Evolutionary conservation across 2,113 vertebrate species (phyloP).

Genomic region (Acrocephalus arundinaceus): DNA sequence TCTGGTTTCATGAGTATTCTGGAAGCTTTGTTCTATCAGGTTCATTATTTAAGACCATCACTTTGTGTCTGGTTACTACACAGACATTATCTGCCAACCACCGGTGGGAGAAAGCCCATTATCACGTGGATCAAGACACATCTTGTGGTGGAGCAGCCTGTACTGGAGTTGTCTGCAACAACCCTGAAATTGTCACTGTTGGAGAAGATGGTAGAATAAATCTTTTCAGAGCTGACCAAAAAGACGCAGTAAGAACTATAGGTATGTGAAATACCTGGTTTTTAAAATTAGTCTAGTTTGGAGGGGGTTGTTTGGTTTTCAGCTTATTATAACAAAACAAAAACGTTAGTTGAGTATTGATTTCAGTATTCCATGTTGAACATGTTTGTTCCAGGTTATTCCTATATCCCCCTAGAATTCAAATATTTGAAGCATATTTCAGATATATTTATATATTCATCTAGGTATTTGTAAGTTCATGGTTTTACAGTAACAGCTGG

Average conservation of each 20-base stretch:
- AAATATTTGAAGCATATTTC: background rate
- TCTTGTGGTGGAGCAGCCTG: constrained; percentile 83
- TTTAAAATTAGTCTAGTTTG: background rate
- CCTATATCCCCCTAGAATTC: background rate
- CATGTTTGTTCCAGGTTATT: background rate
- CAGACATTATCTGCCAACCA: constrained; percentile 85
- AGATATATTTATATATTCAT: background rate
- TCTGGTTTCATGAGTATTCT: background rate
- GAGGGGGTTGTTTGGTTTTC: background rate
- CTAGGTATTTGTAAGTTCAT: background rate
- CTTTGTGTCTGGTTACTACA: background rate
- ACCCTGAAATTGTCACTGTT: constrained; percentile 90
- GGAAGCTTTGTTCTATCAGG: background rate
- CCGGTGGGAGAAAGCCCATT: constrained; percentile 84
- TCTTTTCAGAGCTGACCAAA: constrained; percentile 87
- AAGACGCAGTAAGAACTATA: constrained; percentile 82
- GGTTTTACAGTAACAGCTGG: background rate
- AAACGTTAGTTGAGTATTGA: background rate
- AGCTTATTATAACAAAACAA: background rate
- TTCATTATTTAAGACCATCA: background rate
- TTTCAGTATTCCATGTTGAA: background rate
- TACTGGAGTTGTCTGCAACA: constrained; percentile 87
- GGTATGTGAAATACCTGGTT: constrained; percentile 67
- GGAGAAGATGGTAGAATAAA: constrained; percentile 95
- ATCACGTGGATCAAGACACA: constrained; percentile 67